Evolutionary conservation across 2,888 invertebrate species (phyloP).

Genomic region (Ethmia dodecea): DNA sequence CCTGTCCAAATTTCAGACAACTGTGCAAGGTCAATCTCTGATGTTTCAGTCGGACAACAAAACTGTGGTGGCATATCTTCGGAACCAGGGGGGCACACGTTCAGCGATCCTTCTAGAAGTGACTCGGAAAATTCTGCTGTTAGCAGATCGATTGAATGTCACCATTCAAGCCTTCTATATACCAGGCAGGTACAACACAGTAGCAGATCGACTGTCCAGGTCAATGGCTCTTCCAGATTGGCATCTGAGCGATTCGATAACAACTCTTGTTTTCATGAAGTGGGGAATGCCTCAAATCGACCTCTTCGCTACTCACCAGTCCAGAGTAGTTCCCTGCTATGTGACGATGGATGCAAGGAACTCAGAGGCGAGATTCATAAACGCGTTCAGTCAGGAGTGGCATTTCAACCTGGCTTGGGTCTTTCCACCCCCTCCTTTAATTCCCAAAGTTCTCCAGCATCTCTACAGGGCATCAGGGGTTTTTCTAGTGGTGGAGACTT

Average conservation of each 20-base stretch:
- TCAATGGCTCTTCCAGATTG: slow-evolving; percentile 16
- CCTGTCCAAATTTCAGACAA: not conserved
- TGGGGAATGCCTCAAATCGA: slow-evolving; percentile 12
- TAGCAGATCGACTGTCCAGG: slow-evolving; percentile 21
- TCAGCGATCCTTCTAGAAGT: slow-evolving; percentile 1
- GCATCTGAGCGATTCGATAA: slow-evolving; percentile 7
- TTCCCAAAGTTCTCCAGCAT: slow-evolving; percentile 14
- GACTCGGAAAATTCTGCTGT: not conserved
- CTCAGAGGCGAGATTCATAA: slow-evolving; percentile 2
- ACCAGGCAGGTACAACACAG: slow-evolving; percentile 23
- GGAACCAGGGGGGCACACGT: slow-evolving; percentile 20
- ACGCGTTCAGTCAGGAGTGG: slow-evolving; percentile 17
- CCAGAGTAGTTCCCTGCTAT: slow-evolving; percentile 10
- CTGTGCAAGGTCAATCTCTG: slow-evolving; percentile 1
- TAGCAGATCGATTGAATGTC: not conserved
- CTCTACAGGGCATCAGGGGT: slow-evolving; percentile 11
- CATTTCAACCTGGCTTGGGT: slow-evolving; percentile 11
- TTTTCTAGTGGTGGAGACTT: slow-evolving; percentile 10
- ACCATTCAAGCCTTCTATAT: slow-evolving; percentile 16
- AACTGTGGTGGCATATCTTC: slow-evolving; percentile 20
- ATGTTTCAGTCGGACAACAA: slow-evolving; percentile 23
- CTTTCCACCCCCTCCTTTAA: slow-evolving; percentile 16
- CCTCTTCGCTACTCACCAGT: slow-evolving; percentile 10
- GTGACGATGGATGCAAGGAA: slow-evolving; percentile 7
- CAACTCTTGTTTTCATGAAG: not conserved